Conservation (phyloP, 2,113 vertebrate genomes). For the Salvator merianae region DNA sequence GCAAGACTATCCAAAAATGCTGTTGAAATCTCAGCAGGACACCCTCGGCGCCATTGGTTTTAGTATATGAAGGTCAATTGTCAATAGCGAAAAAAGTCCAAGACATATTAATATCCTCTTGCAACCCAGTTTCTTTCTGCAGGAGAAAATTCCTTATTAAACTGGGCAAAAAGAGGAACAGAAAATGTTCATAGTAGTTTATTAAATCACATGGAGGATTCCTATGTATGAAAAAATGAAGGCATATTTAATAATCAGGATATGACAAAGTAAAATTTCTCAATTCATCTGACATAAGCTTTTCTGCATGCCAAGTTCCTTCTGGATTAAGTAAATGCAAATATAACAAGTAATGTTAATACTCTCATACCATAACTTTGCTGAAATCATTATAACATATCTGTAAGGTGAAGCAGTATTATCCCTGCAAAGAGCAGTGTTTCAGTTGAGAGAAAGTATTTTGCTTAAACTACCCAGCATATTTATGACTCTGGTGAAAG, state of each 20-base stretch:
- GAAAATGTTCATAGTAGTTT: too few species aligned
- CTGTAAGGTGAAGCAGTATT: too few species aligned
- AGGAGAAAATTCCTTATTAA: neutral
- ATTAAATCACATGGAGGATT: too few species aligned
- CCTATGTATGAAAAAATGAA: neutral
- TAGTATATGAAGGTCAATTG: slow-evolving; percentile 39
- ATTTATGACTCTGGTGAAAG: too few species aligned
- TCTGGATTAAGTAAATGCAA: neutral
- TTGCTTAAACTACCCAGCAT: too few species aligned
- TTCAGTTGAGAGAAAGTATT: too few species aligned
- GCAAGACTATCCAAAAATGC: neutral
- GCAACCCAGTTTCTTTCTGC: neutral
- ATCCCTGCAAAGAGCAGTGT: too few species aligned
- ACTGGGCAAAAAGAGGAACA: neutral
- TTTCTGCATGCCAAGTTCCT: neutral
- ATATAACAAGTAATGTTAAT: neutral
- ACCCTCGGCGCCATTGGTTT: slow-evolving; percentile 37
- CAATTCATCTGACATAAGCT: neutral
- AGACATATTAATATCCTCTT: slow-evolving; percentile 27
- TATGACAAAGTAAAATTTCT: neutral
- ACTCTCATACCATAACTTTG: too few species aligned
- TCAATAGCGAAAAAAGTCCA: slow-evolving; percentile 47
- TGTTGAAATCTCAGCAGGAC: slow-evolving; percentile 32
- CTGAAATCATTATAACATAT: too few species aligned
- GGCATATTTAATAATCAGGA: neutral